Conservation (phyloP, 2,888 invertebrate species). For the Crioceris asparagi region DNA sequence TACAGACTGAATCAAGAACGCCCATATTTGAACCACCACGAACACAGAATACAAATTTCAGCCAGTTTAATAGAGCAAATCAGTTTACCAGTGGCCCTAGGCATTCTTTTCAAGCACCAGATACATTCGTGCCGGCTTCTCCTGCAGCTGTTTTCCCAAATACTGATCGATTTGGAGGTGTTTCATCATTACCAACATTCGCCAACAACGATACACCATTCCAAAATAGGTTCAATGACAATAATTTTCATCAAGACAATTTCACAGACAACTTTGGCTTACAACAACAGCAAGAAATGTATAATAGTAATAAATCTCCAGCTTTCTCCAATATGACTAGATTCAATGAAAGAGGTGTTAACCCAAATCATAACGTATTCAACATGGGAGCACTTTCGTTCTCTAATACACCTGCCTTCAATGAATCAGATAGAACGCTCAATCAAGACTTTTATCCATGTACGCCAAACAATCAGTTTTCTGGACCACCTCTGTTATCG, state of each 20-base stretch:
- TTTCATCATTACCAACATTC: too few relatives aligned
- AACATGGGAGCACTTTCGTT: background rate
- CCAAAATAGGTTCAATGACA: too few relatives aligned
- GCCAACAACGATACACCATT: background rate
- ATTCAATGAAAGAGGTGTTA: too few relatives aligned
- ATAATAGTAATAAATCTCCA: background rate
- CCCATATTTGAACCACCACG: constrained; percentile 5
- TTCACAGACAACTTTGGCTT: background rate
- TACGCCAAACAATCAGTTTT: constrained; percentile 12
- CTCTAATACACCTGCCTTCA: too few relatives aligned
- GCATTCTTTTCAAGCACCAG: constrained; percentile 3
- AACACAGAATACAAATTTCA: constrained; percentile 1
- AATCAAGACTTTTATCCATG: constrained; percentile 15
- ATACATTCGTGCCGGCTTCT: background rate
- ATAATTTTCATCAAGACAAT: background rate
- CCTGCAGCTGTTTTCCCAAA: background rate
- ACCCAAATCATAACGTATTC: background rate
- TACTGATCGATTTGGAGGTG: background rate
- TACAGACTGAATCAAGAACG: too few relatives aligned
- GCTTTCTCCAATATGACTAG: background rate
- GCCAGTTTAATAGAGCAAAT: background rate
- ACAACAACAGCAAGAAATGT: background rate
- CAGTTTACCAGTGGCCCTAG: background rate
- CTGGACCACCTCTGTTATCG: constrained; percentile 12
- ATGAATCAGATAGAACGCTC: constrained; percentile 10